phyloP scores from a whole-genome alignment of 2,113 vertebrate genomes.

The Psittacula cyanocephala region DNA sequence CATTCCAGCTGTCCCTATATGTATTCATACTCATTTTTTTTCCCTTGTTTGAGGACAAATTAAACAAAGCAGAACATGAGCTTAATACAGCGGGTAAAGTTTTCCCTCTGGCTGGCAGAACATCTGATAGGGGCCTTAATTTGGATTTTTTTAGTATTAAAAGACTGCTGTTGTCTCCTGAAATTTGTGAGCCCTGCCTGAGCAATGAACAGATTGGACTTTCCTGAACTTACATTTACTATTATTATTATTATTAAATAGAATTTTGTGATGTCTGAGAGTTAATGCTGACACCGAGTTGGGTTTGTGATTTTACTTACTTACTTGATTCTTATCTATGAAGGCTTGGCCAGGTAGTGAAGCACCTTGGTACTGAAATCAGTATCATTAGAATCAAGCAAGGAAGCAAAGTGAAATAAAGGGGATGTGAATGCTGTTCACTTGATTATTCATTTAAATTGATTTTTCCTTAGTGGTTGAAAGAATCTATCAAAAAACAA shows the following conservation, averaged over 20 bases:
- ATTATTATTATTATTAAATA: slow-evolving; percentile 27
- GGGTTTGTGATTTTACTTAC: slow-evolving; percentile 37
- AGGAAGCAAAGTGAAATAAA: slow-evolving; percentile 50
- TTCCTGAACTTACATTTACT: slow-evolving; percentile 31
- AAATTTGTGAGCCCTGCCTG: background rate
- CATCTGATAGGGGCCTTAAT: background rate
- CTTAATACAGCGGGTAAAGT: background rate
- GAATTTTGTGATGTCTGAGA: background rate
- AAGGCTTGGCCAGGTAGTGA: background rate
- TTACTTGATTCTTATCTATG: slow-evolving; percentile 42
- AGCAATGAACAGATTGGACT: background rate
- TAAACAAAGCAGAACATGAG: background rate
- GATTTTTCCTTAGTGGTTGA: slow-evolving; percentile 2
- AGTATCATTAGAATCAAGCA: slow-evolving; percentile 22
- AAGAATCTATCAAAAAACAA: slow-evolving; percentile 31
- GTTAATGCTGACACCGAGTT: background rate
- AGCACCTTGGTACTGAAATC: background rate
- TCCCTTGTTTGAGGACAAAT: background rate
- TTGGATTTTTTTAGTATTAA: background rate
- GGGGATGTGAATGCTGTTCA: background rate
- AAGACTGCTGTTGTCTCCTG: background rate
- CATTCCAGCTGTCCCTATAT: background rate
- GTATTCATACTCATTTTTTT: background rate
- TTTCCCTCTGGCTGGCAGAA: background rate
- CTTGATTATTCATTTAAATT: slow-evolving; percentile 24